Conservation (phyloP, 2,113 vertebrate species). For the Lepus americanus region DNA sequence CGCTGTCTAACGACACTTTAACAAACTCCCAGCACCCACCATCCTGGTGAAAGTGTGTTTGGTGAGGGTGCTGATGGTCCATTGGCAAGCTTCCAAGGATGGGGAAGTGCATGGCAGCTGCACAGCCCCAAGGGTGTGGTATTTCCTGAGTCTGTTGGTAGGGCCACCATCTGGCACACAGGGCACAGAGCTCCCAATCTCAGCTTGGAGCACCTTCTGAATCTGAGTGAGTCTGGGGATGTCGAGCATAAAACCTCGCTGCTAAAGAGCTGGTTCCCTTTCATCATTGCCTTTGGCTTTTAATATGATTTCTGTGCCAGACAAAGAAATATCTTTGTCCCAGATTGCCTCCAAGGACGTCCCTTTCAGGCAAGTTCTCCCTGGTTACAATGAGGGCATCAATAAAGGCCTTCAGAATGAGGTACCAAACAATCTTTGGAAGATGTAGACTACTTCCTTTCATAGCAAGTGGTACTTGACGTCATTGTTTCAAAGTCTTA, state of each 20-base stretch:
- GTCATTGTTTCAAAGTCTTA: neutral
- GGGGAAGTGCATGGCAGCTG: slow-evolving; percentile 64
- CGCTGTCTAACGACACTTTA: neutral
- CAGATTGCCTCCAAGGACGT: neutral
- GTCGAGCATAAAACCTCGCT: neutral
- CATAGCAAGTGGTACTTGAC: neutral
- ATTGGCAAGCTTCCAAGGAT: slow-evolving; percentile 37
- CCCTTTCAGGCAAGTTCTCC: neutral
- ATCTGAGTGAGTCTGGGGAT: neutral
- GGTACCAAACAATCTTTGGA: neutral
- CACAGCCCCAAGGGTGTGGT: slow-evolving; percentile 42
- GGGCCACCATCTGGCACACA: slow-evolving; percentile 71
- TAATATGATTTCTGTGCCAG: neutral
- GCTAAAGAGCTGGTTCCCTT: neutral
- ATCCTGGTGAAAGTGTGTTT: neutral
- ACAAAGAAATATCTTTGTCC: slow-evolving; percentile 43
- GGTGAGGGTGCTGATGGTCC: slow-evolving; percentile 50
- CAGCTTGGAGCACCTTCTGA: slow-evolving; percentile 69
- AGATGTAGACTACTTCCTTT: neutral
- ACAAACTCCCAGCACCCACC: neutral
- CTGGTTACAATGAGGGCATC: neutral
- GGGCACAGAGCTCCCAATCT: slow-evolving; percentile 34
- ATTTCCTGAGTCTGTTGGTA: slow-evolving; percentile 51
- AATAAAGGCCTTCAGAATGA: neutral
- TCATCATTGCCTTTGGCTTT: neutral